These are phyloP conservation scores for Neoitamus cyanurus DNA, from an alignment of 2,888 invertebrate species.

Conservation along the genomic window DNA sequence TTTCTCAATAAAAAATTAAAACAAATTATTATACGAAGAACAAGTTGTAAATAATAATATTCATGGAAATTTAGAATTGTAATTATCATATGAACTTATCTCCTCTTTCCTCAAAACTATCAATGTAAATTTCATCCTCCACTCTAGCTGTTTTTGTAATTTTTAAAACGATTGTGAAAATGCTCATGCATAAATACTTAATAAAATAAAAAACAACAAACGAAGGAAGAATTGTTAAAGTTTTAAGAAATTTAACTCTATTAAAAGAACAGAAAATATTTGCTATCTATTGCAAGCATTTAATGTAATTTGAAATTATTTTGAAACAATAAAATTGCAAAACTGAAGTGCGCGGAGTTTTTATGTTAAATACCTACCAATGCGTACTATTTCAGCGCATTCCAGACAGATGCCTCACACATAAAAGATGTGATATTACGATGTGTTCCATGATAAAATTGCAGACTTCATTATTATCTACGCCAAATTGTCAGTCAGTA, in stretches of 20 bases:
- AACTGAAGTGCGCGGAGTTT: not conserved
- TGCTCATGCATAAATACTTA: not conserved
- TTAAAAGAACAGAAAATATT: not conserved
- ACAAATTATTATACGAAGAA: not conserved
- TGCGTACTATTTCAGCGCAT: no score
- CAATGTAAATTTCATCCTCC: conserved; percentile 16
- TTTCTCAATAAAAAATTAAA: not conserved
- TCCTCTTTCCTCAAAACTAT: not conserved
- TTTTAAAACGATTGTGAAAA: not conserved
- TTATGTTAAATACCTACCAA: not conserved
- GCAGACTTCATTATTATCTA: no score
- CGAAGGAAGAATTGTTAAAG: conserved; percentile 26
- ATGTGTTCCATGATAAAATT: no score
- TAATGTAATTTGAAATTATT: not conserved
- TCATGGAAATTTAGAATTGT: not conserved
- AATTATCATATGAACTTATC: not conserved
- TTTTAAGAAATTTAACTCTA: conserved; percentile 27
- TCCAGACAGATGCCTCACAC: no score
- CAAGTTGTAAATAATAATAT: not conserved
- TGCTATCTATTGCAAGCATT: conserved; percentile 13
- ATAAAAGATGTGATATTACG: no score
- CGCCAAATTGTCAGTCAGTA: no score
- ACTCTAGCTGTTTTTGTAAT: conserved; percentile 22
- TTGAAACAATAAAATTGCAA: conserved; percentile 17
- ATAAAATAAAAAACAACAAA: not conserved